Evolutionary conservation across 2,113 vertebrate genomes (phyloP), one percentile per base, ranked within the genome.

Genomic region (Ornithorhynchus anatinus): DNA sequence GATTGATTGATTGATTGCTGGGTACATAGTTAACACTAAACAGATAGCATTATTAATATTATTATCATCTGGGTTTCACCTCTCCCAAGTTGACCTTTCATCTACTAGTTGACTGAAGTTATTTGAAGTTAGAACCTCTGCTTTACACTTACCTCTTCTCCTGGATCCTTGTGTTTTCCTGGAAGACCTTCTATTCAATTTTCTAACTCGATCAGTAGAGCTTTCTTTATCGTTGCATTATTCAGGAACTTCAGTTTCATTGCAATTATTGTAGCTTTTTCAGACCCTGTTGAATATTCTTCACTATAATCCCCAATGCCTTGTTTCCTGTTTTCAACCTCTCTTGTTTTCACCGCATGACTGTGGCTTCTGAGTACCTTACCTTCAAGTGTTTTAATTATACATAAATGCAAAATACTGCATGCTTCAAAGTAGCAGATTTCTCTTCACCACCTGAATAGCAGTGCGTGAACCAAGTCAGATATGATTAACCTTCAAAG

Each of bases 71-170:
- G n/a, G n/a, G n/a, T n/a, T n/a, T n/a, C n/a, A n/a, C n/a, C n/a
- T n/a, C n/a, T n/a, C n/a, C n/a, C n/a, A n/a, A n/a, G n/a, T 8
- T 50, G 51, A 35, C 7, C 5, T 2, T 17, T 38, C 10, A 3
- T 25, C n/a, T 16, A 0, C 10, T 33, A n/a, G 3, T 1, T 4
- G 5, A 7, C 0, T 23, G 33, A 22, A 10, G 19, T 25, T 10
- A 52, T 52, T 35, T 52, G n/a, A 19, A 3, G 27, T 51, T 51
- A 5, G 9, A 31, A 32, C 9, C 48, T 31, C 48, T 31, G 48
- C 19, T 31, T 51, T 19, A 1, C 17, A 19, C 5, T 15, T 37
- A 19, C n/a, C 17, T 47, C n/a, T 14, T 42, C 6, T 7, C 3
- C 38, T 6, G 5, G 12, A 10, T 19, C 22, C 35, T n/a, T 48